phyloP scores from a whole-genome alignment of 2,797 vertebrate genomes.

The Silurus lanzhouensis region DNA sequence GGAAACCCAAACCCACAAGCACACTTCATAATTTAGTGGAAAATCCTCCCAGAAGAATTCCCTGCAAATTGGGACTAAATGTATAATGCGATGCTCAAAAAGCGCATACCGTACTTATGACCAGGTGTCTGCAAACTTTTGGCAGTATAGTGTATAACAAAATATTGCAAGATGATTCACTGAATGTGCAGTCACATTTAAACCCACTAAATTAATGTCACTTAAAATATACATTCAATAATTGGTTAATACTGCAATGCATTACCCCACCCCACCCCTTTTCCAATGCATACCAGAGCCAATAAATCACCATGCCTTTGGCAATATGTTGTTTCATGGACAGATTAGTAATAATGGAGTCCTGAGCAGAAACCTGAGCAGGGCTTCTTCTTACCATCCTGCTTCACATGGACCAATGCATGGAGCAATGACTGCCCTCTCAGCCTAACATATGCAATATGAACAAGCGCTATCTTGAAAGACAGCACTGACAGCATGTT shows the following conservation, averaged over 20 bases:
- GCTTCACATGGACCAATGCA: neutral
- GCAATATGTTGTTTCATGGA: neutral
- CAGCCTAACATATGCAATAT: neutral
- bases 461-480: neutral
- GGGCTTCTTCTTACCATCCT: neutral
- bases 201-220: neutral
- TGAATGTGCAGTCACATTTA: neutral
- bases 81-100: too few species aligned
- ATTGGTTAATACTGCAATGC: neutral
- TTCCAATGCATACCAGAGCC: neutral
- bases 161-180: neutral
- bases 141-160: too few species aligned
- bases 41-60: too few species aligned
- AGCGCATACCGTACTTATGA: too few species aligned
- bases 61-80: too few species aligned
- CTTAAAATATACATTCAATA: too few species aligned
- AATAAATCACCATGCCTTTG: neutral
- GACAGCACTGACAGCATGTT: neutral
- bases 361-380: too few species aligned
- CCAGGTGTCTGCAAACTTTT: too few species aligned
- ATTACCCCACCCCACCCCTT: too few species aligned
- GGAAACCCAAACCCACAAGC: too few species aligned
- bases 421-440: neutral
- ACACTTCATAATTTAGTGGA: too few species aligned
- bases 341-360: neutral